Evolutionary conservation across 2,888 invertebrate genomes (phyloP).

Genomic region (Nematopogon swammerdamellus): DNA sequence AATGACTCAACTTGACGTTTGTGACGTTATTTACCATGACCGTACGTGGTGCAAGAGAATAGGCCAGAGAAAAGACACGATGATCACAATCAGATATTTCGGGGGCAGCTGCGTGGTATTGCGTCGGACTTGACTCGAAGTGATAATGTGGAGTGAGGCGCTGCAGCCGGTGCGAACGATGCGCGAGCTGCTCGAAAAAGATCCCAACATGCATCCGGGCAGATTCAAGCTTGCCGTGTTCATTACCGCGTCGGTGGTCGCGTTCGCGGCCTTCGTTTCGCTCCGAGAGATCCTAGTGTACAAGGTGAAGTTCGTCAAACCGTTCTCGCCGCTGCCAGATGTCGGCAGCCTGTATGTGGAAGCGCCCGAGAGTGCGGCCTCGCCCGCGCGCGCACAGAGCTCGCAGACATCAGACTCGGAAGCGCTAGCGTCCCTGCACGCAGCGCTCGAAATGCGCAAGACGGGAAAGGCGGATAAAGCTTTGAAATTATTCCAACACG

Average conservation of each 20-base stretch:
- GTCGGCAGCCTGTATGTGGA: constrained; percentile 42
- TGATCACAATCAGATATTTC: background rate
- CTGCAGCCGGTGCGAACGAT: background rate
- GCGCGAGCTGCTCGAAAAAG: constrained; percentile 11
- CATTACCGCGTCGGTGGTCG: constrained; percentile 42
- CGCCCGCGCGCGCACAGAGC: constrained; percentile 13
- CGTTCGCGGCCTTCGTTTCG: constrained; percentile 37
- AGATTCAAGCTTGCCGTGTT: constrained; percentile 41
- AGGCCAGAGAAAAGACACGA: background rate
- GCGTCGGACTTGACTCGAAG: background rate
- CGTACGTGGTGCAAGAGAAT: background rate
- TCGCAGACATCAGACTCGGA: constrained; percentile 54
- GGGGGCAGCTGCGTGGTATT: background rate
- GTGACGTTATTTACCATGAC: no score
- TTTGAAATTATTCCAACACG: constrained; percentile 83
- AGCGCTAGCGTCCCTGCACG: constrained; percentile 79
- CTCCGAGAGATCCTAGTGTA: constrained; percentile 36
- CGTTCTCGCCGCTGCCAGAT: constrained; percentile 41
- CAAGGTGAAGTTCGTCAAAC: constrained; percentile 33
- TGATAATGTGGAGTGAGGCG: background rate
- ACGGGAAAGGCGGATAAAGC: constrained; percentile 85
- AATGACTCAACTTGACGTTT: no score
- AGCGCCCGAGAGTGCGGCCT: constrained; percentile 23
- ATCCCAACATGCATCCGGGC: constrained; percentile 37
- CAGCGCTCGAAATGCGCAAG: constrained; percentile 81